Percentiles rank a stretch among this genome's conserved stretches.
phyloP scores from a whole-genome alignment of 2,797 vertebrate genomes.

The Eulemur albifrons region DNA sequence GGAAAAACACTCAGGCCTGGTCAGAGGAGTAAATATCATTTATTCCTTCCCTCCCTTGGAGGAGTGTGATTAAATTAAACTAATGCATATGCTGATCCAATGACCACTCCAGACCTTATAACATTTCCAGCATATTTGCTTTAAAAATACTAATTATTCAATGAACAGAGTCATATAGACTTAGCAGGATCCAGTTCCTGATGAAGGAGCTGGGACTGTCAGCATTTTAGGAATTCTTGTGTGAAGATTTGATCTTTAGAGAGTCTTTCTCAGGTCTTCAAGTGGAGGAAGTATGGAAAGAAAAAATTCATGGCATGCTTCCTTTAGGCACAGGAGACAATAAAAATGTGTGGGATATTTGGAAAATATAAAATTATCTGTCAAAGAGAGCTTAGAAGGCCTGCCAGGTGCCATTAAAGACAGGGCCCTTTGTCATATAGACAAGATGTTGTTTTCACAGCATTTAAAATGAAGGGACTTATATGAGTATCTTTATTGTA shows the following conservation, averaged over 20 bases:
- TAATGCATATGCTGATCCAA: not conserved
- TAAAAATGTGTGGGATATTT: not conserved
- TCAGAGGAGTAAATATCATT: not conserved
- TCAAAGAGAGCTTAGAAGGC: not conserved
- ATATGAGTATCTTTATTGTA: not conserved
- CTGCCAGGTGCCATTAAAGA: fast-evolving
- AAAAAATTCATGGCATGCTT: not conserved
- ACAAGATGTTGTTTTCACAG: not conserved
- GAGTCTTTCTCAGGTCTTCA: not conserved
- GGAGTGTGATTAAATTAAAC: not conserved
- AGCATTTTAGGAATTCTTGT: too few relatives aligned
- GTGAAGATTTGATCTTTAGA: not conserved
- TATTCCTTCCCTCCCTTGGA: too few relatives aligned
- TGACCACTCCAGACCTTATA: too few relatives aligned
- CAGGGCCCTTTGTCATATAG: fast-evolving
- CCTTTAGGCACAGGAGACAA: not conserved
- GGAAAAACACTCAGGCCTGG: not conserved
- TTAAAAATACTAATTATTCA: not conserved
- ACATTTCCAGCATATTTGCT: too few relatives aligned
- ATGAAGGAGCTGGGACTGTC: not conserved
- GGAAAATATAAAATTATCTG: not conserved
- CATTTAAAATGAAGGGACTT: not conserved
- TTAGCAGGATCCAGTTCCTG: not conserved
- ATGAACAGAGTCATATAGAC: not conserved
- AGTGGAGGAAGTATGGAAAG: not conserved